Percentiles rank a stretch among this genome's conserved stretches.
phyloP scores from a whole-genome alignment of 2,888 invertebrate genomes.

The Azorinus chamasolen region DNA sequence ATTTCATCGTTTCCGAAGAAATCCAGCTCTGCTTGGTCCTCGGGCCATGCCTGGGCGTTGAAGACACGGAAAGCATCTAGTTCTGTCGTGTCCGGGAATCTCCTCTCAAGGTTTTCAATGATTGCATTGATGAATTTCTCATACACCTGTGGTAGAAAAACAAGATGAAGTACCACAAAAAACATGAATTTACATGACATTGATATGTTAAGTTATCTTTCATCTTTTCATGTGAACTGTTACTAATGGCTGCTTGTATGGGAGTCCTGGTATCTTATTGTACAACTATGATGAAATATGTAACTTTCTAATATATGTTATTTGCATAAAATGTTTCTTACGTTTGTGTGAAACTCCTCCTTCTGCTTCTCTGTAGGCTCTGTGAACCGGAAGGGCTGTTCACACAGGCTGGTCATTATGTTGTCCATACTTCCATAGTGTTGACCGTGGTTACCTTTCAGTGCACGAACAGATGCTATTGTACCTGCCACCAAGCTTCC shows the following conservation, averaged over 20 bases:
- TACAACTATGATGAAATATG: too few species aligned
- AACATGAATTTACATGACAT: too few species aligned
- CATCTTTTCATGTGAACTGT: too few species aligned
- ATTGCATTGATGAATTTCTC: not conserved
- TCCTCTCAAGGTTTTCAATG: not conserved
- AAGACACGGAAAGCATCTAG: not conserved
- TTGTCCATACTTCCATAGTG: conserved; percentile 12
- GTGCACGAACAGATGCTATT: conserved; percentile 3
- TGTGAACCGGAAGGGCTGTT: conserved; percentile 15
- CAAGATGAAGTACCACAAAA: too few species aligned
- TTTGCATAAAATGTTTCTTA: too few species aligned
- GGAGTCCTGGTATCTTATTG: too few species aligned
- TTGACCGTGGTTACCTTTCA: conserved; percentile 22
- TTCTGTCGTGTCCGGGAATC: not conserved
- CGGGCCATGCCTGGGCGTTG: not conserved
- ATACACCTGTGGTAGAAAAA: not conserved
- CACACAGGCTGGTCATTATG: conserved; percentile 1
- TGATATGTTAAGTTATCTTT: too few species aligned
- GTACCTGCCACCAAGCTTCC: conserved; percentile 29
- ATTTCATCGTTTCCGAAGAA: too few species aligned
- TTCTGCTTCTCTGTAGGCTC: not conserved
- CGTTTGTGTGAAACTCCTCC: not conserved
- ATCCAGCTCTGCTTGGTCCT: too few species aligned
- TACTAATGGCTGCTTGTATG: too few species aligned
- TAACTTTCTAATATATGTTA: too few species aligned